These are phyloP conservation scores for Muscicapa adusta DNA, from an alignment of 2,113 vertebrate genomes.

Conservation along the genomic window DNA sequence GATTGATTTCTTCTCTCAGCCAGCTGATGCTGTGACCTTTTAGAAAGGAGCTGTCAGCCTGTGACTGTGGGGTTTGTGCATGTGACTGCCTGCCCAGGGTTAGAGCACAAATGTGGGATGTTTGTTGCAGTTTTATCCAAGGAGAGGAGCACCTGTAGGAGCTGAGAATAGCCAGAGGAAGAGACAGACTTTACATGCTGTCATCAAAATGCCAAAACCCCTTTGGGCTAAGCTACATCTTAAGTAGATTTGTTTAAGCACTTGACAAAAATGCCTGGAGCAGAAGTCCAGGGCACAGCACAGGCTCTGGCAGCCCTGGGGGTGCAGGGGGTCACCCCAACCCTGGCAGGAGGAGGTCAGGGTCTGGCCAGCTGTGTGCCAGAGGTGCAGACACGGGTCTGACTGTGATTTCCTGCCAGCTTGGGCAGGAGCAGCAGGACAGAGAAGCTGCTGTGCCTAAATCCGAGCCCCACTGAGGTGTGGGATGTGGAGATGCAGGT, in stretches of 20 bases:
- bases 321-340: background rate
- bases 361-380: background rate
- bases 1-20: background rate
- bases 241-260: background rate
- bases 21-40: background rate
- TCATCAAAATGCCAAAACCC: background rate
- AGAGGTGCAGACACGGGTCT: background rate
- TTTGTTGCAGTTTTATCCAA: background rate
- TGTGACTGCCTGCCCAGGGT: background rate
- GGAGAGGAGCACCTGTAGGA: background rate
- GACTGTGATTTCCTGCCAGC: fast-evolving
- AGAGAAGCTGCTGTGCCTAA: no score
- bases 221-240: background rate
- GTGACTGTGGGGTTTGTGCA: background rate
- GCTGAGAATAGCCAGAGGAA: background rate
- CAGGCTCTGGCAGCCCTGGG: background rate
- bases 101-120: background rate
- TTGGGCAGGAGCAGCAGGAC: background rate
- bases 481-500: fast-evolving
- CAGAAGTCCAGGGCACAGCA: background rate
- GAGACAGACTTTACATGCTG: background rate
- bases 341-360: background rate
- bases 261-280: background rate
- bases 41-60: background rate
- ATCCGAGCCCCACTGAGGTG: fast-evolving